Evolutionary conservation across 1,140 invertebrate species (phyloP).

Genomic region (Aplysia californica): DNA sequence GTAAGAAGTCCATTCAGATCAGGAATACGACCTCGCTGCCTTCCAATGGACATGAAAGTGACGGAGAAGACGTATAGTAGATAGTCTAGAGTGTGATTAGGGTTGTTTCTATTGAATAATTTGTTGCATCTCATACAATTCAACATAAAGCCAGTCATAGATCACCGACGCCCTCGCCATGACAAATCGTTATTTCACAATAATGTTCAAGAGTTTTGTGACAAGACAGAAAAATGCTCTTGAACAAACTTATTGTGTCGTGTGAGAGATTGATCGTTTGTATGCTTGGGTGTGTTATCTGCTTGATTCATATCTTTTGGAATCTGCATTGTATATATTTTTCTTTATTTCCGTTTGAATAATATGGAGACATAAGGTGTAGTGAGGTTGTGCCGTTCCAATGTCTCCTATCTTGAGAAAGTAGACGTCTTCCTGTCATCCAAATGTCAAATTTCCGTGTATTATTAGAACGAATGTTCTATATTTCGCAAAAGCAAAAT

Average conservation of each 20-base stretch:
- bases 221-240: not conserved
- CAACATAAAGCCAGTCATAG: not conserved
- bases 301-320: too few species aligned
- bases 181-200: not conserved
- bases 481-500: too few species aligned
- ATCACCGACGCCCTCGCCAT: not conserved
- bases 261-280: too few species aligned
- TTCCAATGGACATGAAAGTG: conserved; percentile 50
- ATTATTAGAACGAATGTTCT: too few species aligned
- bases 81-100: not conserved
- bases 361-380: too few species aligned
- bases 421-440: too few species aligned
- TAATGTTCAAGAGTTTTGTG: not conserved
- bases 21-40: conserved; percentile 40
- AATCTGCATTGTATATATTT: too few species aligned
- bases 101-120: conserved; percentile 1
- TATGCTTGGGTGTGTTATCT: too few species aligned
- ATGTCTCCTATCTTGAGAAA: too few species aligned
- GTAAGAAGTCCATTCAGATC: conserved; percentile 61
- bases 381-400: too few species aligned
- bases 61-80: conserved; percentile 57
- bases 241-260: not conserved
- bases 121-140: not conserved
- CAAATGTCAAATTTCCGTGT: too few species aligned
- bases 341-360: too few species aligned